phyloP scores from a whole-genome alignment of 2,113 vertebrate genomes.

The Nicator chloris region DNA sequence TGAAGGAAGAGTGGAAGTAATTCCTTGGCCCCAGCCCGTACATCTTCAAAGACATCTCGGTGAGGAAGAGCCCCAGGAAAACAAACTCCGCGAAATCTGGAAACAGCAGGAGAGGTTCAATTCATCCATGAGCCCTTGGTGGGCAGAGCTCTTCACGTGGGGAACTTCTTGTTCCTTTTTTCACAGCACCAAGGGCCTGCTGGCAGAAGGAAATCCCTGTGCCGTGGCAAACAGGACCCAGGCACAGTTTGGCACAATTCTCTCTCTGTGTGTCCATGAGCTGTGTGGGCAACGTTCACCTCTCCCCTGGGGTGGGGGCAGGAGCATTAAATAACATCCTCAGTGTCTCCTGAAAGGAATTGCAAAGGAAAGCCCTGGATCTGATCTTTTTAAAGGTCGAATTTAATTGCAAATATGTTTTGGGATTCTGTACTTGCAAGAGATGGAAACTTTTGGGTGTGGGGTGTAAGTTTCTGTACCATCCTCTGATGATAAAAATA shows the following conservation, averaged over 20 bases:
- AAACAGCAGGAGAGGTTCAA: not conserved
- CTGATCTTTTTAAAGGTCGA: not conserved
- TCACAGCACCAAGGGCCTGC: not conserved
- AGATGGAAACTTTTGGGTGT: not conserved
- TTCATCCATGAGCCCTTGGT: not conserved
- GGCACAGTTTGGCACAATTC: not conserved
- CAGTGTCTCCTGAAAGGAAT: not conserved
- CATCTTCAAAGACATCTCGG: conserved; percentile 98
- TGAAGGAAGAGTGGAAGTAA: conserved; percentile 98
- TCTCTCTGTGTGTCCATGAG: not conserved
- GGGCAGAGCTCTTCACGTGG: not conserved
- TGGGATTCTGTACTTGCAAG: not conserved
- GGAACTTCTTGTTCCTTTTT: not conserved
- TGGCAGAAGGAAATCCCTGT: not conserved
- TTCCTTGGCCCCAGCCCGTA: conserved; percentile 92
- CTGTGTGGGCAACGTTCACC: not conserved
- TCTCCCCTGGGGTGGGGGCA: not conserved
- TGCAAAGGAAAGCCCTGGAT: not conserved
- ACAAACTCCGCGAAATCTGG: conserved; percentile 96
- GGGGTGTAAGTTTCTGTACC: not conserved
- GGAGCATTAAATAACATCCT: not conserved
- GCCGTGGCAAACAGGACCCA: not conserved
- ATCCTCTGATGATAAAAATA: conserved; percentile 37
- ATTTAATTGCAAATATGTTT: not conserved
- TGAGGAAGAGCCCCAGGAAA: conserved; percentile 93